phyloP scores from a whole-genome alignment of 2,113 vertebrate species.

The Cynoglossus semilaevis region DNA sequence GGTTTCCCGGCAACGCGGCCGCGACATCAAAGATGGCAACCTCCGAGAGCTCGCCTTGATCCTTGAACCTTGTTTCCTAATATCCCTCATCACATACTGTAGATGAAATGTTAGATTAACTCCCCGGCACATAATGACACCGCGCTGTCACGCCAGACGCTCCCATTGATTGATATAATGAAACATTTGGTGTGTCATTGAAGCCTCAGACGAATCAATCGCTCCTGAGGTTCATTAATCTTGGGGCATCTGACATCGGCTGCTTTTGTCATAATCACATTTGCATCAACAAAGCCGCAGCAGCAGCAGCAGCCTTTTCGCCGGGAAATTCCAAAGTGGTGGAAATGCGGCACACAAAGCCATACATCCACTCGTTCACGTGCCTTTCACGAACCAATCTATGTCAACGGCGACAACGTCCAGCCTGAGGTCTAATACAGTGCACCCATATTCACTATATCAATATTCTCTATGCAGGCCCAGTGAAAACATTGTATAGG shows the following conservation, averaged over 20 bases:
- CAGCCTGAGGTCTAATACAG: conserved; percentile 34
- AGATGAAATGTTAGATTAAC: conserved; percentile 55
- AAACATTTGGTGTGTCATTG: conserved; percentile 61
- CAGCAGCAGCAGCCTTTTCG: conserved; percentile 2
- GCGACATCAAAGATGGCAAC: conserved; percentile 29
- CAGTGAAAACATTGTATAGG: conserved; percentile 58
- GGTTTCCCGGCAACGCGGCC: conserved; percentile 60
- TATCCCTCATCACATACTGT: conserved; percentile 36
- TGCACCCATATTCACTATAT: conserved; percentile 59
- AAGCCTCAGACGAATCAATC: conserved; percentile 64
- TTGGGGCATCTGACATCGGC: conserved; percentile 41
- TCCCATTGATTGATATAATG: conserved; percentile 62
- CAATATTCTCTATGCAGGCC: conserved; percentile 56
- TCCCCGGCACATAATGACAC: conserved; percentile 48
- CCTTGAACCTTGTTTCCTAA: conserved; percentile 46
- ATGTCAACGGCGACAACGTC: conserved; percentile 28
- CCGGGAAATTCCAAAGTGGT: conserved; percentile 1
- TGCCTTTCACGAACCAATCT: conserved; percentile 27
- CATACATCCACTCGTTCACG: conserved; percentile 16
- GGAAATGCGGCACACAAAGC: conserved; percentile 15
- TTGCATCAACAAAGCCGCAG: conserved; percentile 34
- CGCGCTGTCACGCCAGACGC: conserved; percentile 43
- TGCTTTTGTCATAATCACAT: conserved; percentile 32
- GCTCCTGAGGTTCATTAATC: conserved; percentile 51
- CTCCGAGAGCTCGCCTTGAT: conserved; percentile 48